Evolutionary conservation across 2,113 vertebrate genomes (phyloP), one percentile per base, ranked within the genome.

Genomic region (Ameiurus melas): DNA sequence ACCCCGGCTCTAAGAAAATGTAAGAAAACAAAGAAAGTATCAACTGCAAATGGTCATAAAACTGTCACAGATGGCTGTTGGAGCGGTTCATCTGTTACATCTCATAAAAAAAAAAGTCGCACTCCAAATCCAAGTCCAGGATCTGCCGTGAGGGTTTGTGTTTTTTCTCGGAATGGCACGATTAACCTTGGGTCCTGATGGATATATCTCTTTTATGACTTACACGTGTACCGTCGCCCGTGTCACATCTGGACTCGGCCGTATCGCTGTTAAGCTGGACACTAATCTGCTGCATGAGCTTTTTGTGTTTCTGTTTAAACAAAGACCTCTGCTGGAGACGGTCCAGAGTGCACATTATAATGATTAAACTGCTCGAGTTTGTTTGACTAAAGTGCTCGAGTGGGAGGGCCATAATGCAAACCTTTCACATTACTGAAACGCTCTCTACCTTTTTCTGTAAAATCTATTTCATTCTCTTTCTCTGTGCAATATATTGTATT

Each of bases 321-420:
- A 91, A 87, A 91, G 88, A 90, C 79, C 89, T 89, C 58, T 19
- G 70, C 57, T 85, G 89, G 87, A 90, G 83, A 89, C 66, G 85
- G 87, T 91, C 89, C 90, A 91, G 92, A 66, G 39, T 88, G 86
- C 89, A 90, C 91, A 92, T 92, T 92, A 91, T 82, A 86, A 89
- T 92, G 88, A 91, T 92, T 91, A 92, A 91, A 90, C 84, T 68
- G 33, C 87, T 64, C 20, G 84, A 68, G 88, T 84, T 83, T 85
- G n/a, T 83, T 66, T 5, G 13, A 84, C 83, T 87, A 77, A 87
- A 87, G 84, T 62, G 85, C 88, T 90, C 71, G 51, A 39, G 73
- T 58, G 43, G 30, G n/a, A 55, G 83, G 68, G 86, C 53, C 58
- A n/a, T 84, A 87, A 78, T 73, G 80, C 71, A 84, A 83, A 53